These are phyloP conservation scores for Paramisgurnus dabryanus DNA, from an alignment of 2,113 vertebrate species.

Conservation along the genomic window DNA sequence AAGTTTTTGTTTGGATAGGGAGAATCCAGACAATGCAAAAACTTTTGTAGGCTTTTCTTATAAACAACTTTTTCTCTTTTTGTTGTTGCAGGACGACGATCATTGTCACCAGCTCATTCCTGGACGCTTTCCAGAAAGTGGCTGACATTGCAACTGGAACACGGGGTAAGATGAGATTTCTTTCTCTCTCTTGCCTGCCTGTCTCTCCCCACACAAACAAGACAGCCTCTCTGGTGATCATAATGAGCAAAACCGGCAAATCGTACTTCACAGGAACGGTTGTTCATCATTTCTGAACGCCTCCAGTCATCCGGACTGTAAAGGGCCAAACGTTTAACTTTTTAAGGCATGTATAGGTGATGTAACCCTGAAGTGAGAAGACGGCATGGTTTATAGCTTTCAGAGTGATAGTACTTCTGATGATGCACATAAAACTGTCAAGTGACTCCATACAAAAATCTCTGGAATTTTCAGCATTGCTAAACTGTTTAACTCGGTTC, in stretches of 20 bases:
- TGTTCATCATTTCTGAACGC: constrained; percentile 7
- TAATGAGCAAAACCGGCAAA: constrained; percentile 33
- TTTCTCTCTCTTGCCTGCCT: background rate
- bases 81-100: constrained; percentile 75
- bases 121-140: constrained; percentile 84
- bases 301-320: background rate
- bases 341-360: background rate
- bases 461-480: background rate
- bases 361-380: constrained; percentile 1
- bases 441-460: background rate
- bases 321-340: background rate
- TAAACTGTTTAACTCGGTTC: background rate
- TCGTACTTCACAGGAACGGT: constrained; percentile 9
- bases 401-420: background rate
- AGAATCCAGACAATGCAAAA: constrained; percentile 11
- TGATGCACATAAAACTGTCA: background rate
- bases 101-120: constrained; percentile 77
- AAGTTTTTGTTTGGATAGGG: background rate
- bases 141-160: constrained; percentile 83
- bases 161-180: constrained; percentile 67
- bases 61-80: background rate
- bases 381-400: background rate
- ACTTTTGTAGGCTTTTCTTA: background rate
- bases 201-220: background rate
- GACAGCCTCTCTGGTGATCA: background rate